These are phyloP conservation scores for Leptinotarsa defecta DNA, from an alignment of 1,140 invertebrate species.

Conservation along the genomic window DNA sequence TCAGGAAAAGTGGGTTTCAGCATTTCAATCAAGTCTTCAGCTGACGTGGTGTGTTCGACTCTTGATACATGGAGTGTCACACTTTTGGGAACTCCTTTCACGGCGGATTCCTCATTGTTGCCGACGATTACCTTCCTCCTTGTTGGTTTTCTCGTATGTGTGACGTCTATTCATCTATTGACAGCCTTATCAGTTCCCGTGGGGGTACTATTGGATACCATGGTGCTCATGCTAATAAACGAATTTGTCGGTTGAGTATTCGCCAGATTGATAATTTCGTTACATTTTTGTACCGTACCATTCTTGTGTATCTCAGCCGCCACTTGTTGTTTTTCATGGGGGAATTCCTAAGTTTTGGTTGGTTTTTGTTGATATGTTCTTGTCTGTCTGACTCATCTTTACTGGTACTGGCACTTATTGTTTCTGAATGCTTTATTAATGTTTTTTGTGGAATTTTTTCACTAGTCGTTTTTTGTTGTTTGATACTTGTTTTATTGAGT, in stretches of 20 bases:
- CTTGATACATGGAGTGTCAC: neutral
- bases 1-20: too few relatives aligned
- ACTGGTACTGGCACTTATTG: neutral
- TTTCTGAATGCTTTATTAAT: slow-evolving; percentile 1
- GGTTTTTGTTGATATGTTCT: slow-evolving; percentile 7
- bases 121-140: neutral
- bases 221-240: neutral
- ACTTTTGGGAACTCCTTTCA: slow-evolving; percentile 7
- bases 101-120: neutral
- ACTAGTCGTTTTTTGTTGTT: slow-evolving; percentile 5
- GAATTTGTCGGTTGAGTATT: neutral
- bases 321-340: slow-evolving; percentile 11
- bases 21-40: too few relatives aligned
- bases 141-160: neutral
- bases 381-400: slow-evolving; percentile 4
- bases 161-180: neutral
- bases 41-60: too few relatives aligned
- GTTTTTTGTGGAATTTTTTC: slow-evolving; percentile 12
- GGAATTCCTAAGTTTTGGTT: slow-evolving; percentile 13
- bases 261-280: slow-evolving; percentile 18
- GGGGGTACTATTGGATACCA: slow-evolving; percentile 3
- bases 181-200: neutral
- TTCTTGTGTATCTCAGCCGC: neutral
- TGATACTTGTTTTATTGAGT: slow-evolving; percentile 9
- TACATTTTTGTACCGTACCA: slow-evolving; percentile 11